These are phyloP conservation scores for Equus przewalskii DNA, from an alignment of 2,113 vertebrate species.

Conservation along the genomic window DNA sequence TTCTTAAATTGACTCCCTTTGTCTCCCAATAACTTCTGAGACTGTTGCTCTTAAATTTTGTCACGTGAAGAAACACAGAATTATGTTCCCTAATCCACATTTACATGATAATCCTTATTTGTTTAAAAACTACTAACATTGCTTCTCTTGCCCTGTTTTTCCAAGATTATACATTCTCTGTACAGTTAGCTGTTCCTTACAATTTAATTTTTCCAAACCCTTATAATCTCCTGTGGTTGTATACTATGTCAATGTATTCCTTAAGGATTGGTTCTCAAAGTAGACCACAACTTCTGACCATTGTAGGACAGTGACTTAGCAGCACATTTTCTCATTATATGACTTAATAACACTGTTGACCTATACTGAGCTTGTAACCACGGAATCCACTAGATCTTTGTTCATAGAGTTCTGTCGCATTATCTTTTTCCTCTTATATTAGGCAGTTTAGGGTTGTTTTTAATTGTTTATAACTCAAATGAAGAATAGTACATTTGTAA, in stretches of 20 bases:
- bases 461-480: background rate
- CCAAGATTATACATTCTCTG: background rate
- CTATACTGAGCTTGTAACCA: background rate
- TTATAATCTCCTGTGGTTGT: background rate
- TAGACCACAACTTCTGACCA: background rate
- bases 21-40: background rate
- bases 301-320: background rate
- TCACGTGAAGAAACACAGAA: background rate
- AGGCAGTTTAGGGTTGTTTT: background rate
- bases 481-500: background rate
- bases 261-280: slow-evolving; percentile 11
- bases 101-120: background rate
- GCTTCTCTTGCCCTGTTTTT: background rate
- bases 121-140: slow-evolving; percentile 32
- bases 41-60: slow-evolving; percentile 37
- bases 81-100: background rate
- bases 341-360: background rate
- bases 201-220: background rate
- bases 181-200: background rate
- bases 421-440: background rate
- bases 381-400: background rate
- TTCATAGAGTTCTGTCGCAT: background rate
- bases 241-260: background rate
- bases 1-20: slow-evolving; percentile 9
- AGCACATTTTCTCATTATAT: background rate